Percentiles rank a stretch among this genome's conserved stretches.
Evolutionary conservation across 2,888 invertebrate species (phyloP).

Genomic region (Acanthosepion lycidas): DNA sequence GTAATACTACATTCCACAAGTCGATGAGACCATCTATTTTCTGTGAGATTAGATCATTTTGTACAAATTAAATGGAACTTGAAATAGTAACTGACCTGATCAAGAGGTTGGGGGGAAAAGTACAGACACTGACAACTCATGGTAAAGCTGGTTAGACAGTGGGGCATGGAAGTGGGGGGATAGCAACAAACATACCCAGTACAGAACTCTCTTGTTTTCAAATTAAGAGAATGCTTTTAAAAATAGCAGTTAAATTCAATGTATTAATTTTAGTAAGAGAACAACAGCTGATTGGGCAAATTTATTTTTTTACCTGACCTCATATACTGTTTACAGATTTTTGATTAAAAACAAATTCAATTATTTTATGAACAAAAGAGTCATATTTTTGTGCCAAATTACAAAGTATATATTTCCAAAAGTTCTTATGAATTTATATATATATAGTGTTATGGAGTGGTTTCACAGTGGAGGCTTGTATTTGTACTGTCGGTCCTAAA

Average conservation of each 20-base stretch:
- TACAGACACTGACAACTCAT: not conserved
- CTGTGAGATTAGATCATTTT: not conserved
- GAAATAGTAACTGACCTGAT: slow-evolving; percentile 20
- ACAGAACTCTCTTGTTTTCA: not conserved
- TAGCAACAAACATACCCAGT: not conserved
- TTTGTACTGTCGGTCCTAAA: too few species aligned
- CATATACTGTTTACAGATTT: too few species aligned
- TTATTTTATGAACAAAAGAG: too few species aligned
- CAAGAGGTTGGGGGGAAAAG: not conserved
- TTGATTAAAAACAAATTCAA: too few species aligned
- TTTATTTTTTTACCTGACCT: too few species aligned
- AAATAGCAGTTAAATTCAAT: not conserved
- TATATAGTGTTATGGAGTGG: too few species aligned
- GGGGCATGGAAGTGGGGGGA: not conserved
- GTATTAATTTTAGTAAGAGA: not conserved
- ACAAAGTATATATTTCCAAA: too few species aligned
- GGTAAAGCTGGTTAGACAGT: not conserved
- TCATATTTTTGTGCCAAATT: too few species aligned
- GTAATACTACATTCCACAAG: not conserved
- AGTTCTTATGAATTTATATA: too few species aligned
- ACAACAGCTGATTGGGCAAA: not conserved
- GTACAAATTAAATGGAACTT: not conserved
- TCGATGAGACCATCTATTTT: not conserved
- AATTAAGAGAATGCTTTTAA: not conserved
- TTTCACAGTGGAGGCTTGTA: too few species aligned